phyloP scores from a whole-genome alignment of 2,888 invertebrate genomes.

The Sepiola atlantica region DNA sequence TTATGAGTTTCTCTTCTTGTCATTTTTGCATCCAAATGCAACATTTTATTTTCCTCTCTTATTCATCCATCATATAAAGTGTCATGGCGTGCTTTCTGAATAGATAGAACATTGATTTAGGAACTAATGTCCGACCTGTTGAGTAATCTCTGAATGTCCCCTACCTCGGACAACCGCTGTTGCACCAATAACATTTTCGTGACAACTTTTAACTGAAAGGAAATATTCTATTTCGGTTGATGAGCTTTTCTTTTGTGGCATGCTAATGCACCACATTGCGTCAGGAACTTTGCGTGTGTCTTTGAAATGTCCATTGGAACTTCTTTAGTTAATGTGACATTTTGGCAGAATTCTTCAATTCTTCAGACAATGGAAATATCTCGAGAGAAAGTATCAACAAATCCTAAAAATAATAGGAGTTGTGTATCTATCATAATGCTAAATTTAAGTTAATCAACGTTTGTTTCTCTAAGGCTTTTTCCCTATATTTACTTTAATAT shows the following conservation, averaged over 20 bases:
- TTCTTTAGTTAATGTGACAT: background rate
- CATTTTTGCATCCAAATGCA: background rate
- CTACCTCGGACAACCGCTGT: background rate
- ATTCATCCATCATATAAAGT: background rate
- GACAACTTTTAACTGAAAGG: background rate
- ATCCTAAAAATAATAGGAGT: too few relatives aligned
- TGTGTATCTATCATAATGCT: too few relatives aligned
- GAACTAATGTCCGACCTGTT: background rate
- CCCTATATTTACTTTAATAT: too few relatives aligned
- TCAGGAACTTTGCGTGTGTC: background rate
- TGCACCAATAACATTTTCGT: background rate
- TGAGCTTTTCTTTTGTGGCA: background rate
- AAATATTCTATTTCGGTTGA: background rate
- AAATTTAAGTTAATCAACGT: too few relatives aligned
- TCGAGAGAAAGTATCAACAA: too few relatives aligned
- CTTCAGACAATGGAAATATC: too few relatives aligned
- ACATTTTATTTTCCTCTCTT: background rate
- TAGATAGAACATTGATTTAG: background rate
- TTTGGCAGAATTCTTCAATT: too few relatives aligned
- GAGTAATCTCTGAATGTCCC: background rate
- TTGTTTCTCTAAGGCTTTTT: too few relatives aligned
- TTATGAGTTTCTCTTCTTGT: background rate
- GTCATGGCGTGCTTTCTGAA: background rate
- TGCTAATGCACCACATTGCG: background rate
- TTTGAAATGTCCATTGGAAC: background rate